A percentile compares a stretch with the other conserved stretches of the same genome.
Conservation (phyloP, 2,113 vertebrate species). For the Machaerirhynchus nigripectus region DNA sequence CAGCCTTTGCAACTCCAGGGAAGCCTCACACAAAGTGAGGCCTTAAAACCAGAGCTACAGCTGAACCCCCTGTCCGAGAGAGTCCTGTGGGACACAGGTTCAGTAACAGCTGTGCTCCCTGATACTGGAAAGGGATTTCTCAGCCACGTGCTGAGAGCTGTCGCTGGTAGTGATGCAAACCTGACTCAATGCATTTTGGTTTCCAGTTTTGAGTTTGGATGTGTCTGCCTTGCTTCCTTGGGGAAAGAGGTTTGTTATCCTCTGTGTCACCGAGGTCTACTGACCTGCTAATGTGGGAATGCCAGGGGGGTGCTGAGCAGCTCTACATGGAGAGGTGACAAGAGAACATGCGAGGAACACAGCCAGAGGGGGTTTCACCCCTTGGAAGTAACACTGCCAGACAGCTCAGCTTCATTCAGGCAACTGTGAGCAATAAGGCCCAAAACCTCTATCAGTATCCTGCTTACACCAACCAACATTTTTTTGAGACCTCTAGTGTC, state of each 20-base stretch:
- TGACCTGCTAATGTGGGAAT: not conserved
- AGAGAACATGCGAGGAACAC: not conserved
- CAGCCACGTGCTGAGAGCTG: not conserved
- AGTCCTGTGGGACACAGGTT: not conserved
- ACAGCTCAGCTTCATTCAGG: not conserved
- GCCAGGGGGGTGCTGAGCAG: not conserved
- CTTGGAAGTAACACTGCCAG: not conserved
- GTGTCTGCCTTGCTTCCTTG: not conserved
- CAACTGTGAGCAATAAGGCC: not conserved
- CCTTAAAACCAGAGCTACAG: not conserved
- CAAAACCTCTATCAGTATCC: not conserved
- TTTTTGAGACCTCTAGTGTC: not conserved
- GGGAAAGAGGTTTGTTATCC: not conserved
- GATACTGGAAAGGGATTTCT: not conserved
- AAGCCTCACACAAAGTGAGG: not conserved
- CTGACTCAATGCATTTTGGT: rapidly evolving
- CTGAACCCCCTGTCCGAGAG: not conserved
- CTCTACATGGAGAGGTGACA: not conserved
- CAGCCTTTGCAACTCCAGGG: not conserved
- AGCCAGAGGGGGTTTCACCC: not conserved
- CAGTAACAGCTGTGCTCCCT: not conserved
- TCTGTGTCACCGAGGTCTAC: not conserved
- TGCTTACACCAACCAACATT: not conserved
- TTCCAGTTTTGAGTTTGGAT: not conserved
- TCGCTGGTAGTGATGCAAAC: not conserved